phyloP scores from a whole-genome alignment of 2,113 vertebrate genomes.

The Coryphaenoides rupestris region DNA sequence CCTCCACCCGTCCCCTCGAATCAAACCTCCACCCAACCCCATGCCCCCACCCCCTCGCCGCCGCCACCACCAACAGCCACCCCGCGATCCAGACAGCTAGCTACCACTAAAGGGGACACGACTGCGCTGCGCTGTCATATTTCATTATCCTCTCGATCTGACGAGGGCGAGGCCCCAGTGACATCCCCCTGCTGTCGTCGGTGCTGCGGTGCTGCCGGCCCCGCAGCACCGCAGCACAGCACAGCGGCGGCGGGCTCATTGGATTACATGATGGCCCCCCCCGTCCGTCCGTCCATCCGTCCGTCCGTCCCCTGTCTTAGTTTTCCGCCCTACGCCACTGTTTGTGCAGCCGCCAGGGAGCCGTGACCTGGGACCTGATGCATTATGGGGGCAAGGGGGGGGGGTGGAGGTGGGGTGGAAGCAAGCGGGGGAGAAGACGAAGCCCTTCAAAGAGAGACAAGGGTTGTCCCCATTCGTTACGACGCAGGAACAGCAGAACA shows the following conservation, averaged over 20 bases:
- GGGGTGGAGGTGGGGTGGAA: too few relatives aligned
- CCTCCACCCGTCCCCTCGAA: neutral
- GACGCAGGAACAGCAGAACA: too few relatives aligned
- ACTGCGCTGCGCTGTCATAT: constrained; percentile 3
- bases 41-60: neutral
- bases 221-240: too few relatives aligned
- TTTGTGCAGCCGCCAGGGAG: constrained; percentile 13
- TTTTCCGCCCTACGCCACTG: constrained; percentile 22
- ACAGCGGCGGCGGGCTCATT: constrained; percentile 2
- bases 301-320: constrained; percentile 30
- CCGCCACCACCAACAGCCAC: too few relatives aligned
- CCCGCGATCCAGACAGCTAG: too few relatives aligned
- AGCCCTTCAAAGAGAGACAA: too few relatives aligned
- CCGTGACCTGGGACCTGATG: constrained; percentile 35
- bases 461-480: too few relatives aligned
- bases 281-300: too few relatives aligned
- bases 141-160: constrained; percentile 14
- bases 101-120: too few relatives aligned
- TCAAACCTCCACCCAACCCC: constrained; percentile 19
- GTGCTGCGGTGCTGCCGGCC: constrained; percentile 15
- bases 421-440: too few relatives aligned
- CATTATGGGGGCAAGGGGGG: constrained; percentile 26
- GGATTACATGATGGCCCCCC: constrained; percentile 28
- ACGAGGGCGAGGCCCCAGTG: constrained; percentile 39
- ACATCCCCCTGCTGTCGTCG: constrained; percentile 43